Conservation (phyloP, 1,140 invertebrate genomes). For the Drosophila kurseongensis region DNA sequence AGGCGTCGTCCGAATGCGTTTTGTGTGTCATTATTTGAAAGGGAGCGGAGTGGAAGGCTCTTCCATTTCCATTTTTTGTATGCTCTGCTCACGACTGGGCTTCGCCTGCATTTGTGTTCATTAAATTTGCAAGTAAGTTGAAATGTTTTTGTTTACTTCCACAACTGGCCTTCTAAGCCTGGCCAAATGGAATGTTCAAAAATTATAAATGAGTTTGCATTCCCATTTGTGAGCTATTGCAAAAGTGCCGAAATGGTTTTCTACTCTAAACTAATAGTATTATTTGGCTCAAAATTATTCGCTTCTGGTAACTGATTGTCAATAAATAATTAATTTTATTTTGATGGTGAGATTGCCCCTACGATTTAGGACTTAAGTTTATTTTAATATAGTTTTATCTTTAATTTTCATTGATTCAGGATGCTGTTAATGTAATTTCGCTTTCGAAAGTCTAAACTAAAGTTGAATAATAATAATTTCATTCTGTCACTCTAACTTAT, state of each 20-base stretch:
- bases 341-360: too few species aligned
- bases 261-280: not conserved
- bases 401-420: too few species aligned
- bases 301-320: too few species aligned
- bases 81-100: not conserved
- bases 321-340: too few species aligned
- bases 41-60: slow-evolving; percentile 20
- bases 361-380: too few species aligned
- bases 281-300: too few species aligned
- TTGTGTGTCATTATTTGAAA: slow-evolving; percentile 54
- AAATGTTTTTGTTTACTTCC: slow-evolving; percentile 75
- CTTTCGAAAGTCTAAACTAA: too few species aligned
- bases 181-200: slow-evolving; percentile 36
- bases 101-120: slow-evolving; percentile 63
- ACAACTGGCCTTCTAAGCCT: slow-evolving; percentile 14
- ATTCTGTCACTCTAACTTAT: too few species aligned
- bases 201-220: slow-evolving; percentile 51
- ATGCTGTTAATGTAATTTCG: too few species aligned
- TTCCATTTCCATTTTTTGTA: slow-evolving; percentile 36
- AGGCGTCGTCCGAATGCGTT: slow-evolving; percentile 65
- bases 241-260: not conserved
- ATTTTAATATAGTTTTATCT: too few species aligned
- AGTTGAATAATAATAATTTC: too few species aligned
- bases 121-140: slow-evolving; percentile 72
- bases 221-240: not conserved